These are phyloP conservation scores for Nycteola revayana DNA, from an alignment of 2,888 invertebrate genomes.

Conservation along the genomic window DNA sequence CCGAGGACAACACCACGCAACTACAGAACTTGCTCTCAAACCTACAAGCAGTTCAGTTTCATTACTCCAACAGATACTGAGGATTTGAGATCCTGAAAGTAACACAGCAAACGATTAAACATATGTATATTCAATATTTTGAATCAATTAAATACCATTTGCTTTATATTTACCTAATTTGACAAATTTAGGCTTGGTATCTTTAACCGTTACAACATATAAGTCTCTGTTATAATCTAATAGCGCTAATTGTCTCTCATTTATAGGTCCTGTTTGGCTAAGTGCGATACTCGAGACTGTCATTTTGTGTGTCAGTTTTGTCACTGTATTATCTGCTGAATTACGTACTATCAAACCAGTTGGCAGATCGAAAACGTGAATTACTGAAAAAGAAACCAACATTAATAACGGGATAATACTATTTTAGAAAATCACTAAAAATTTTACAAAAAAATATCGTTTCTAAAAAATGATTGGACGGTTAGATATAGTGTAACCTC, in stretches of 20 bases:
- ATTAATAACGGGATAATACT: too few relatives aligned
- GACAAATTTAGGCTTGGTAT: conserved; percentile 83
- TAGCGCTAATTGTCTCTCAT: conserved; percentile 92
- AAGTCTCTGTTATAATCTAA: conserved; percentile 95
- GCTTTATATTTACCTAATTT: conserved; percentile 91
- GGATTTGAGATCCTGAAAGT: conserved; percentile 66
- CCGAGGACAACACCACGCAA: conserved; percentile 74
- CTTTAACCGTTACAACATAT: conserved; percentile 89
- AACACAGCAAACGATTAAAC: too few relatives aligned
- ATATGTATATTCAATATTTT: too few relatives aligned
- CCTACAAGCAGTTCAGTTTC: conserved; percentile 73
- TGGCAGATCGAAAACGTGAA: conserved; percentile 93
- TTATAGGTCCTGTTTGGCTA: conserved; percentile 90
- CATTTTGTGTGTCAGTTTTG: conserved; percentile 88
- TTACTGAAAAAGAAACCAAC: conserved; percentile 70
- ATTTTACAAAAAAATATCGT: too few relatives aligned
- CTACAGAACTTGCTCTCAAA: conserved; percentile 64
- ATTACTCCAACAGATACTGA: conserved; percentile 71
- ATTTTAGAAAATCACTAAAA: too few relatives aligned
- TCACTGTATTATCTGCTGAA: conserved; percentile 86
- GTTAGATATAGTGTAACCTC: too few relatives aligned
- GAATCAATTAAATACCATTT: too few relatives aligned
- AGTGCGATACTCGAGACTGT: conserved; percentile 91
- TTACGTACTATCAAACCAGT: conserved; percentile 85
- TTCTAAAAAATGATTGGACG: too few relatives aligned